phyloP scores from a whole-genome alignment of 2,797 vertebrate species.

The Florisuga fusca region DNA sequence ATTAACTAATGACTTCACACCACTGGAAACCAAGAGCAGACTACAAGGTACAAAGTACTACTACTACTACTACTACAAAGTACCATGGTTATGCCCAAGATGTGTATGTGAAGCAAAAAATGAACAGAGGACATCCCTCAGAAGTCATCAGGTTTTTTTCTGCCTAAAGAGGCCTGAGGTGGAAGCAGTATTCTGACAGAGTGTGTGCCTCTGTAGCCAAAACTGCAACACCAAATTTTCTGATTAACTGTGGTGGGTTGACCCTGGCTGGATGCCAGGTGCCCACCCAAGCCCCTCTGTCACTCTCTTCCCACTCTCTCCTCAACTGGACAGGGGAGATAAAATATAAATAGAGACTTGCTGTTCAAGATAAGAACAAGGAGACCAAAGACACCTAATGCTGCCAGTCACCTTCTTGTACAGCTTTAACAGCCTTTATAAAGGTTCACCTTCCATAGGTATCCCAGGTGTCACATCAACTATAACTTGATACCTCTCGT shows the following conservation, averaged over 20 bases:
- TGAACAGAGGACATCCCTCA: background rate
- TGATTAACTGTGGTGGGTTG: background rate
- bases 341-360: rapidly evolving
- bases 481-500: background rate
- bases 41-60: no score
- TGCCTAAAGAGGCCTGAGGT: background rate
- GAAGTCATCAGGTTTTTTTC: background rate
- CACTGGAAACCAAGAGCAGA: background rate
- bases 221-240: background rate
- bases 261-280: background rate
- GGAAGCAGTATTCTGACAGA: background rate
- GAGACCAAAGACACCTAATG: background rate
- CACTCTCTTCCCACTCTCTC: background rate
- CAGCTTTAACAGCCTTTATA: background rate
- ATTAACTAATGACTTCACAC: background rate
- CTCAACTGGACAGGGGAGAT: background rate
- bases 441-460: background rate
- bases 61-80: no score
- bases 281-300: background rate
- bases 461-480: background rate
- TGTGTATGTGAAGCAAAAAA: background rate
- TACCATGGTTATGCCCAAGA: background rate
- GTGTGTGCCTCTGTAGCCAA: background rate
- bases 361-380: background rate
- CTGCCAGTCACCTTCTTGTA: background rate